Percentiles rank a stretch among this genome's conserved stretches.
phyloP scores from a whole-genome alignment of 2,888 invertebrate species.

The Tipula lateralis region DNA sequence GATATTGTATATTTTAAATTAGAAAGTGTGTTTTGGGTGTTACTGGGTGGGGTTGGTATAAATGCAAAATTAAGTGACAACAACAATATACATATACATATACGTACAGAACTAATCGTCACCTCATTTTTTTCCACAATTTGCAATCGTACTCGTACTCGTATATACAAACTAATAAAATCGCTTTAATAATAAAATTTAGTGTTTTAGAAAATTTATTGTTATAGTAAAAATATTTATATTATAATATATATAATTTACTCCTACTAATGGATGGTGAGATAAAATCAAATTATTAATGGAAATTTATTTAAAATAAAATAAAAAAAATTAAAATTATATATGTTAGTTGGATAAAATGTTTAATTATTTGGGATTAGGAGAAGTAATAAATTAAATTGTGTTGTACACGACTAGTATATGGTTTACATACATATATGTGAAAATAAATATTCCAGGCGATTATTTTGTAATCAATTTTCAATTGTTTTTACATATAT shows the following conservation, averaged over 20 bases:
- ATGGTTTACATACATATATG: neutral
- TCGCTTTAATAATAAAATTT: neutral
- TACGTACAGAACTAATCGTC: neutral
- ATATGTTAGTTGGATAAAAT: neutral
- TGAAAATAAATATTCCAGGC: neutral
- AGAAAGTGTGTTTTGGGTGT: neutral
- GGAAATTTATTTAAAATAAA: neutral
- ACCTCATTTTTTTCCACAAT: neutral
- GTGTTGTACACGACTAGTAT: neutral
- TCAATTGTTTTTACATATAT: neutral
- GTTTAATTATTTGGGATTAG: neutral
- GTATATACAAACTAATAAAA: neutral
- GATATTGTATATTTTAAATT: neutral
- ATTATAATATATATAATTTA: neutral
- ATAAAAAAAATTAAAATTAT: neutral
- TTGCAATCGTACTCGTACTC: neutral
- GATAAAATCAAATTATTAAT: constrained; percentile 14
- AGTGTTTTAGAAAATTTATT: neutral
- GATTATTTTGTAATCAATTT: constrained; percentile 19
- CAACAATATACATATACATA: neutral
- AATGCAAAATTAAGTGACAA: neutral
- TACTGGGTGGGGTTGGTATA: neutral
- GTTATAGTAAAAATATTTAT: neutral
- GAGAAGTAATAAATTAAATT: neutral
- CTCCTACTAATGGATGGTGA: neutral